phyloP scores from a whole-genome alignment of 1,140 invertebrate species.

The Zophobas morio region DNA sequence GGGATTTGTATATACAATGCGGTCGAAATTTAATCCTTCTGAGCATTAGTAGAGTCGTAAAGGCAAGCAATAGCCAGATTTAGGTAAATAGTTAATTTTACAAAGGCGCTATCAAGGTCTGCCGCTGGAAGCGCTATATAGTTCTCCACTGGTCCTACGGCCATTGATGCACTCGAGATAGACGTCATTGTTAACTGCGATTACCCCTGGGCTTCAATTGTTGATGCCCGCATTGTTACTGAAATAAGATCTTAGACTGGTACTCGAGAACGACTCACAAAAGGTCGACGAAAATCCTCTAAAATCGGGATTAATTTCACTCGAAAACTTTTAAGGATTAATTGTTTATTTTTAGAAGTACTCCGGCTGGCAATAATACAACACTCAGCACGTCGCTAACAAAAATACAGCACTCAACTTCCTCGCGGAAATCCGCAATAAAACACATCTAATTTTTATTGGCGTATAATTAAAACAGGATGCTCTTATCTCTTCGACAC shows the following conservation, averaged over 20 bases:
- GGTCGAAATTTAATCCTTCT: conserved; percentile 25
- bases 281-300: conserved; percentile 8
- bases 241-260: conserved; percentile 52
- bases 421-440: background rate
- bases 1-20: conserved; percentile 24
- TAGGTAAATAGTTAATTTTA: conserved; percentile 51
- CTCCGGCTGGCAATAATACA: background rate
- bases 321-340: conserved; percentile 24
- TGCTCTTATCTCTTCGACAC: background rate
- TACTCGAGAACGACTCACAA: conserved; percentile 33
- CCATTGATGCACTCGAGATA: conserved; percentile 50
- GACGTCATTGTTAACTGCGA: conserved; percentile 61
- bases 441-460: background rate
- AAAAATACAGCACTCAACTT: background rate
- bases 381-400: background rate
- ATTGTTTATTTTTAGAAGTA: conserved; percentile 8
- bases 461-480: background rate
- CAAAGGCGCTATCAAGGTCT: conserved; percentile 42
- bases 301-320: background rate
- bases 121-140: conserved; percentile 11
- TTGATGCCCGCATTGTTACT: conserved; percentile 57
- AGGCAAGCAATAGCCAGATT: conserved; percentile 46
- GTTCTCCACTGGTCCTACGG: conserved; percentile 27
- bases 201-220: conserved; percentile 65
- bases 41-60: conserved; percentile 12